Evolutionary conservation across 2,113 vertebrate genomes (phyloP).

Genomic region (Elephantulus edwardii): DNA sequence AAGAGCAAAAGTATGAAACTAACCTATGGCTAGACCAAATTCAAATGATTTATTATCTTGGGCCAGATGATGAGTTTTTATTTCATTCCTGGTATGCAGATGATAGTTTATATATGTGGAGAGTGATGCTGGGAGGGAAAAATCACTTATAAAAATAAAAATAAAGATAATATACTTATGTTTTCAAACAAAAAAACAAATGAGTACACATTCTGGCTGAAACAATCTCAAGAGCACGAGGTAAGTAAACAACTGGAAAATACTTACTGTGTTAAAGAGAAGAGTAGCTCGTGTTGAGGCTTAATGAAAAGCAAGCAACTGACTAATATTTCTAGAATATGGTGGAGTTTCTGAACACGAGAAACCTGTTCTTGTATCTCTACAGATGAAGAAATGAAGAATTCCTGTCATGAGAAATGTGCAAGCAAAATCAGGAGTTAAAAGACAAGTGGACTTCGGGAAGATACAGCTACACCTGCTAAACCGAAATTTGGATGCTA

Average conservation of each 20-base stretch:
- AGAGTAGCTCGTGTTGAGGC: slow-evolving; percentile 92
- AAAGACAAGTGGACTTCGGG: neutral
- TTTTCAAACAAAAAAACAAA: too few relatives aligned
- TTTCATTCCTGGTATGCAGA: too few relatives aligned
- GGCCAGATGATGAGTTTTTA: too few relatives aligned
- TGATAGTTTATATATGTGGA: too few relatives aligned
- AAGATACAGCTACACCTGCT: neutral
- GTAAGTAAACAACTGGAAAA: neutral
- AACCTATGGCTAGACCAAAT: too few relatives aligned
- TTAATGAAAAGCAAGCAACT: slow-evolving; percentile 91
- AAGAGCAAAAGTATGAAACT: too few relatives aligned
- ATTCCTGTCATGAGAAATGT: slow-evolving; percentile 84
- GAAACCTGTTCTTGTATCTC: slow-evolving; percentile 92
- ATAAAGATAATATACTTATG: too few relatives aligned
- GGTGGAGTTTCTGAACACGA: slow-evolving; percentile 93
- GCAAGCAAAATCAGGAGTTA: neutral
- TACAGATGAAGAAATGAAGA: slow-evolving; percentile 90
- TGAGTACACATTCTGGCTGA: neutral
- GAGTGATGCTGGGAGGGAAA: too few relatives aligned
- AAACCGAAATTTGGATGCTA: neutral
- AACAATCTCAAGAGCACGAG: neutral
- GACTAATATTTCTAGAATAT: slow-evolving; percentile 93
- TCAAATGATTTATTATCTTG: too few relatives aligned
- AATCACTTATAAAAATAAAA: too few relatives aligned
- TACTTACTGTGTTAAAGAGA: slow-evolving; percentile 93